Evolutionary conservation across 2,113 vertebrate species (phyloP).

Genomic region (Prinia subflava): DNA sequence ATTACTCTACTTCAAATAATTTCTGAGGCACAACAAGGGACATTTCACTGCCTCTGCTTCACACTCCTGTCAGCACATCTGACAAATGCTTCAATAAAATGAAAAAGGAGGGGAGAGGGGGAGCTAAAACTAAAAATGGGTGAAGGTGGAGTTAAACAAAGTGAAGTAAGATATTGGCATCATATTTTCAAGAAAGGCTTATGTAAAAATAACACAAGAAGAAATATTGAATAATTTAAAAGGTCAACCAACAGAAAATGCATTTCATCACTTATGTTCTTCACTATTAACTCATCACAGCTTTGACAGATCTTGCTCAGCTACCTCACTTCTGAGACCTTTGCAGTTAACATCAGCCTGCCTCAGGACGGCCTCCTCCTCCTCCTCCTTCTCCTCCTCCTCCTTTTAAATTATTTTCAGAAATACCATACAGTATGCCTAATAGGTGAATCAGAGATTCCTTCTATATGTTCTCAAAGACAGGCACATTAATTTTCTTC

Average conservation of each 20-base stretch:
- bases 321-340: neutral
- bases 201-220: conserved; percentile 44
- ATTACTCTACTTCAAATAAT: neutral
- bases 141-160: neutral
- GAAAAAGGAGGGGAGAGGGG: neutral
- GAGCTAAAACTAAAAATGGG: neutral
- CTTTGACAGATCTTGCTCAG: conserved; percentile 11
- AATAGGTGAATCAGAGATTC: neutral
- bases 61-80: neutral
- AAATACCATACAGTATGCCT: neutral
- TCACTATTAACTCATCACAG: conserved; percentile 34
- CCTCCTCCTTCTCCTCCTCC: neutral
- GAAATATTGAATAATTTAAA: conserved; percentile 26
- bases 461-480: neutral
- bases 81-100: neutral
- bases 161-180: neutral
- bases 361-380: conserved; percentile 12
- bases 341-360: neutral
- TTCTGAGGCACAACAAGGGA: neutral
- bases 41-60: neutral
- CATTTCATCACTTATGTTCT: neutral
- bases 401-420: conserved; percentile 36
- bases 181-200: neutral
- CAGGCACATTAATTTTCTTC: neutral
- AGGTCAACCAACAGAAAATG: neutral